Percentiles rank a stretch among this genome's conserved stretches.
Evolutionary conservation across 2,113 vertebrate species (phyloP).

Genomic region (Bujurquina vittata): DNA sequence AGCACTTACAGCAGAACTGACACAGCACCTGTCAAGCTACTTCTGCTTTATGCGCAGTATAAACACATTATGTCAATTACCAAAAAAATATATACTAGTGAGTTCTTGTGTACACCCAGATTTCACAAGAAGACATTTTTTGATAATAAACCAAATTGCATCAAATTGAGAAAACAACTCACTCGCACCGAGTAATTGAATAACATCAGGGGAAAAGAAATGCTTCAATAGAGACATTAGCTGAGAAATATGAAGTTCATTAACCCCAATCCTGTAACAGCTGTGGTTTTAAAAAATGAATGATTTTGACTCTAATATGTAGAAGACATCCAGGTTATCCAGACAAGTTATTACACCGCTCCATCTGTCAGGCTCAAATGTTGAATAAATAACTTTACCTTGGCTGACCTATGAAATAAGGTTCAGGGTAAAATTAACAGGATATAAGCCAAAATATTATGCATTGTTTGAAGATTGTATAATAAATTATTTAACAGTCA

Average conservation of each 20-base stretch:
- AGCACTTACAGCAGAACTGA: neutral
- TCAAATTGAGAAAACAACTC: neutral
- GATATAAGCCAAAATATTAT: neutral
- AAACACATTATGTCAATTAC: constrained; percentile 6
- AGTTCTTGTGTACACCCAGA: neutral
- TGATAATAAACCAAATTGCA: neutral
- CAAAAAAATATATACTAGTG: neutral
- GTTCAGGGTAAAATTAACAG: constrained; percentile 3
- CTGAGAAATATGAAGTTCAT: constrained; percentile 16
- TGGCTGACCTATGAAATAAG: constrained; percentile 30
- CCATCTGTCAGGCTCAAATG: constrained; percentile 22
- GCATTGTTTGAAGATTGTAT: constrained; percentile 33
- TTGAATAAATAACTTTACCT: constrained; percentile 39
- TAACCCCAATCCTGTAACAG: constrained; percentile 38
- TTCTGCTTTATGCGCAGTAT: neutral
- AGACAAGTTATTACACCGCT: neutral
- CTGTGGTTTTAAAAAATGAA: constrained; percentile 17
- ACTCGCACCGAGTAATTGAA: neutral
- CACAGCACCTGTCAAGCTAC: neutral
- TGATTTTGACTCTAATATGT: constrained; percentile 3
- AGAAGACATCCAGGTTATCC: constrained; percentile 12
- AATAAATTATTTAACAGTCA: constrained; percentile 22
- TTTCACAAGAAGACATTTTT: neutral
- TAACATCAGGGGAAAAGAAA: neutral
- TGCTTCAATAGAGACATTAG: neutral